Base-by-base conservation (phyloP, 2,888 invertebrate species). In the Alloplasta piceator region DNA sequence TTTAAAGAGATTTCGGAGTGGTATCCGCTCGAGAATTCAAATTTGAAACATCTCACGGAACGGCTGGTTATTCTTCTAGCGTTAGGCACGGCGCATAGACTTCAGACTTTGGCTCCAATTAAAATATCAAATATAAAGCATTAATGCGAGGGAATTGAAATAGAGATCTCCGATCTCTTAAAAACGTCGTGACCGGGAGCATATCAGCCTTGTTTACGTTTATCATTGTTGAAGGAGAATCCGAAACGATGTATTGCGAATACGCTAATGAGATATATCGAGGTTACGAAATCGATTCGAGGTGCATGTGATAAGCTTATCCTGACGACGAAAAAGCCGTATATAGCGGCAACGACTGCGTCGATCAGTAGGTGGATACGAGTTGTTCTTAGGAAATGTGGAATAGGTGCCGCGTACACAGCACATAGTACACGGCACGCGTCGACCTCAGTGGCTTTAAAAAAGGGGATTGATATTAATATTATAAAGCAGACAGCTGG, bases 381-480 rank as follows among this genome's bases (percentile, higher is more conserved):
- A 66, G 55, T 41, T 6, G 14, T 7, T 55, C 50, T 16, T 55
- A 68, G 12, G 55, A 46, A 50, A 12, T 60, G 9, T 9, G 78
- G 78, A 36, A 56, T 78, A 39, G 64, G 41, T 9, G 14, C 16
- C 5, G 48, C 38, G 10, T 82, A 70, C 16, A 71, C 75, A n/a
- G 82, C 75, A 7, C 82, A 78, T 38, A 82, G 78, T 16, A 82
- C 82, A 0, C 58, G 67, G 64, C 78, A 79, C 38, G 78, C 78
- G 3, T 46, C 70, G 9, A 79, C 77, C 12, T 79, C 76, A 5
- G 73, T 72, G 60, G 79, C 71, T 2, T 46, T 39, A 9, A 10
- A 50, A 26, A 80, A 58, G 38, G 58, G 79, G 0, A 7, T 79
- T 5, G 67, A 77, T 52, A 61, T 77, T 4, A 72, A 14, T 6